Percentiles rank a stretch among this genome's conserved stretches.
phyloP scores from a whole-genome alignment of 2,113 vertebrate genomes.

The Anoura caudifer region DNA sequence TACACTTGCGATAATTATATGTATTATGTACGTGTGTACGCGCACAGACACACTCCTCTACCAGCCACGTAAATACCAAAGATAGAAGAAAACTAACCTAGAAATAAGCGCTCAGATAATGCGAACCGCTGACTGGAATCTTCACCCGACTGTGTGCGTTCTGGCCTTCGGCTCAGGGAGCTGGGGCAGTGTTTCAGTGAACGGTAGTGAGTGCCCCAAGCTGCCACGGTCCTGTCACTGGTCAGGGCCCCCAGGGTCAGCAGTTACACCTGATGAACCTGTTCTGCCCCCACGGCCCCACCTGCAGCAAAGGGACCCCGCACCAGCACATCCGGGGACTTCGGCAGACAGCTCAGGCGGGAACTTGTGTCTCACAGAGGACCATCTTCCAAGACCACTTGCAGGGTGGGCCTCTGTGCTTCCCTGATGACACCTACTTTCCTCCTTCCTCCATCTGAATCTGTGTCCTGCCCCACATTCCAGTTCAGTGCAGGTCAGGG shows the following conservation, averaged over 20 bases:
- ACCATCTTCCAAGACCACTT: neutral
- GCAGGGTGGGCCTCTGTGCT: neutral
- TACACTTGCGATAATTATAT: neutral
- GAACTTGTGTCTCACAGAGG: neutral
- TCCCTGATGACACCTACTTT: neutral
- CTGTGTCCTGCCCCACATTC: neutral
- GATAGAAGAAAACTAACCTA: neutral
- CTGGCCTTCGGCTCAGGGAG: neutral
- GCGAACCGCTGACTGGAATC: neutral
- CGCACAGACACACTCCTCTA: neutral
- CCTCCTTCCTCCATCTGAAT: neutral
- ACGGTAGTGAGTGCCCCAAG: rapidly evolving
- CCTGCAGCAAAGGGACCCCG: neutral
- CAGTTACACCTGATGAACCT: neutral
- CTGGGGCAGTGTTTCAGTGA: neutral
- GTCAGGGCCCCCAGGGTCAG: neutral
- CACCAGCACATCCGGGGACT: neutral
- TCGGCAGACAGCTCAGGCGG: neutral
- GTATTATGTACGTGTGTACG: neutral
- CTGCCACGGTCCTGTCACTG: neutral
- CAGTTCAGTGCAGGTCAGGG: neutral
- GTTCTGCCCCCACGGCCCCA: rapidly evolving
- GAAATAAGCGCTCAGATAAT: neutral
- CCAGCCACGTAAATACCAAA: neutral
- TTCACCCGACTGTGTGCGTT: neutral